Evolutionary conservation across 2,113 vertebrate species (phyloP).

Genomic region (Thalassoma bifasciatum): DNA sequence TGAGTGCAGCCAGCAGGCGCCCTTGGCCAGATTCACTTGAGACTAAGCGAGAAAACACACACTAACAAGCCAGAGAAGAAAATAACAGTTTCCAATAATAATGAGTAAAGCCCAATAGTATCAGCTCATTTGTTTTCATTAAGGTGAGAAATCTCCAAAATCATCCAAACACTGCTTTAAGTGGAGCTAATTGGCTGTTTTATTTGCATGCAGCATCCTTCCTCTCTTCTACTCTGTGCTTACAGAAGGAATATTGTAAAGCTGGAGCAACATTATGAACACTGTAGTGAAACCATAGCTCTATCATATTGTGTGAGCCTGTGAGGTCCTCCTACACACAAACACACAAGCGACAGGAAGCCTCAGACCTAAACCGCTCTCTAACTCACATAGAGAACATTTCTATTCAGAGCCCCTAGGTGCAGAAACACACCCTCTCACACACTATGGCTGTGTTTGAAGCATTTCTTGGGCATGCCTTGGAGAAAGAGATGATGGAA

Average conservation of each 20-base stretch:
- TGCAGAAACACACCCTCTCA: background rate
- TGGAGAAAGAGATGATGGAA: slow-evolving; percentile 15
- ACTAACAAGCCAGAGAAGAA: background rate
- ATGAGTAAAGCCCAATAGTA: background rate
- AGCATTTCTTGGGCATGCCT: background rate
- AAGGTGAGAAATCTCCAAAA: background rate
- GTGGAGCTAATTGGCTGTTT: background rate
- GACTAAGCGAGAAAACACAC: background rate
- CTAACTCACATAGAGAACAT: background rate
- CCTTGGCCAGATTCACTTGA: slow-evolving; percentile 5
- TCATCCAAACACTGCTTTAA: background rate
- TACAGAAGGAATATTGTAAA: slow-evolving; percentile 1
- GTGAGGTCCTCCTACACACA: background rate
- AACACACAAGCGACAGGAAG: slow-evolving; percentile 4
- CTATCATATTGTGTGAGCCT: background rate
- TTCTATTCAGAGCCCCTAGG: background rate
- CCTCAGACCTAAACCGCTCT: background rate
- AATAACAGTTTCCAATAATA: background rate
- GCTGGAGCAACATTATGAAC: background rate
- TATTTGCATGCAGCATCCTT: background rate
- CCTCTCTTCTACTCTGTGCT: background rate
- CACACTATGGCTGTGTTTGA: background rate
- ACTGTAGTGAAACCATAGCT: background rate
- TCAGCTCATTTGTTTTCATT: slow-evolving; percentile 14
- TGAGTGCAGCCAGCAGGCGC: slow-evolving; percentile 9